A percentile compares a stretch with the other conserved stretches of the same genome.
Evolutionary conservation across 2,888 invertebrate genomes (phyloP).

Genomic region (Pimpla rufipes): DNA sequence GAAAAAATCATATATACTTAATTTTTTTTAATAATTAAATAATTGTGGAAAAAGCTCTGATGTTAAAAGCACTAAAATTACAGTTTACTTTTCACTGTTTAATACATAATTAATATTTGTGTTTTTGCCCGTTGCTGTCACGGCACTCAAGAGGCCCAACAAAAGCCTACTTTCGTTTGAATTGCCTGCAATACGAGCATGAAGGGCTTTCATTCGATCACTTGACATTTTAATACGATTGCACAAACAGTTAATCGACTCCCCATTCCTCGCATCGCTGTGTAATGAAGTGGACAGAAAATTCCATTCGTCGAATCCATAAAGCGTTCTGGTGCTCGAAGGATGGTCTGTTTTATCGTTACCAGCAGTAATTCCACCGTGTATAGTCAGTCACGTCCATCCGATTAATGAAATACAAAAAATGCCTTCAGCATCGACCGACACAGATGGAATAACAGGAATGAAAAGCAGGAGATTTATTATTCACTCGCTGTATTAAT

Average conservation of each 20-base stretch:
- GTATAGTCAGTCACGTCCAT: background rate
- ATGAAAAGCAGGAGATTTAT: background rate
- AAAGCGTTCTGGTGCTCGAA: background rate
- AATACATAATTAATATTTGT: no score
- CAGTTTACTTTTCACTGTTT: no score
- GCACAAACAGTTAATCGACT: no score
- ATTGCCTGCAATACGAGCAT: no score
- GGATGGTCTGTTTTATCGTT: background rate
- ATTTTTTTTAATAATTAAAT: no score
- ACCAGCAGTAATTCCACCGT: background rate
- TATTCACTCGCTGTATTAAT: background rate
- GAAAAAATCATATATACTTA: no score
- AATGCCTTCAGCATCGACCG: background rate
- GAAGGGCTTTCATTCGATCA: background rate
- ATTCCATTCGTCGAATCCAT: background rate
- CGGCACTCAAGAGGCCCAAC: no score
- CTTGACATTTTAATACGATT: background rate
- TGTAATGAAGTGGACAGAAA: background rate
- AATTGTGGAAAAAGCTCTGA: no score
- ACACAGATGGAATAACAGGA: background rate
- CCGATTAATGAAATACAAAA: slow-evolving; percentile 1
- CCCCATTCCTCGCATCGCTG: background rate
- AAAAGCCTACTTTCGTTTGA: no score
- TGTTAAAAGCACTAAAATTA: no score
- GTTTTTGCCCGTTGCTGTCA: no score